These are phyloP conservation scores for Zootoca vivipara DNA, from an alignment of 2,113 vertebrate species.

Conservation along the genomic window DNA sequence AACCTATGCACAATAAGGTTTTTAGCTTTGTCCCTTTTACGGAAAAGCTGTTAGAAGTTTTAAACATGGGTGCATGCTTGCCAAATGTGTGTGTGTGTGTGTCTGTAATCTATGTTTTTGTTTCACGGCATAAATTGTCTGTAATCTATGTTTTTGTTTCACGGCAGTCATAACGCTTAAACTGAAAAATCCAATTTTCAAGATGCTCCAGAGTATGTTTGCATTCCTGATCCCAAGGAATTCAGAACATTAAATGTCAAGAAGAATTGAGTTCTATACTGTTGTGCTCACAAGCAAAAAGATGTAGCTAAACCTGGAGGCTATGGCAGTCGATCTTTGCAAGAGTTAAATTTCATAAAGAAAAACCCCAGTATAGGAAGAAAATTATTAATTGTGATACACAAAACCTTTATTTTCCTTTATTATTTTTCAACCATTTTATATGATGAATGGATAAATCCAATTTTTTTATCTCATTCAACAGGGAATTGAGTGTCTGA, in stretches of 20 bases:
- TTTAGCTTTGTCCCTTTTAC: neutral
- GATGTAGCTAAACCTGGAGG: neutral
- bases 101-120: neutral
- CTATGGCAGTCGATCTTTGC: neutral
- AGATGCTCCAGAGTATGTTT: neutral
- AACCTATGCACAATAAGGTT: neutral
- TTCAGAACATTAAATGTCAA: neutral
- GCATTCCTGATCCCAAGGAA: neutral
- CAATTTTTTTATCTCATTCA: neutral
- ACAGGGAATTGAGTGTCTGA: neutral
- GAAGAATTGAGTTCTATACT: neutral
- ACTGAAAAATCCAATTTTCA: neutral
- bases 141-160: neutral
- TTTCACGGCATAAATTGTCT: neutral
- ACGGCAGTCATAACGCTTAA: neutral
- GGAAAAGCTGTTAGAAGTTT: neutral
- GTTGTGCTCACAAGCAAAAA: too few species aligned
- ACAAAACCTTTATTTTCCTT: neutral
- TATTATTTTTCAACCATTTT: neutral
- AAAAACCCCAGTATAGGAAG: neutral
- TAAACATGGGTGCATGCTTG: neutral
- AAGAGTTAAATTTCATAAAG: neutral
- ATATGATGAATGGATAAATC: neutral
- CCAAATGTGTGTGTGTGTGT: too few species aligned
- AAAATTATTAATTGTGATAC: too few species aligned